Base-by-base conservation (phyloP, 2,888 invertebrate species). In the Perizoma flavofasciatum region DNA sequence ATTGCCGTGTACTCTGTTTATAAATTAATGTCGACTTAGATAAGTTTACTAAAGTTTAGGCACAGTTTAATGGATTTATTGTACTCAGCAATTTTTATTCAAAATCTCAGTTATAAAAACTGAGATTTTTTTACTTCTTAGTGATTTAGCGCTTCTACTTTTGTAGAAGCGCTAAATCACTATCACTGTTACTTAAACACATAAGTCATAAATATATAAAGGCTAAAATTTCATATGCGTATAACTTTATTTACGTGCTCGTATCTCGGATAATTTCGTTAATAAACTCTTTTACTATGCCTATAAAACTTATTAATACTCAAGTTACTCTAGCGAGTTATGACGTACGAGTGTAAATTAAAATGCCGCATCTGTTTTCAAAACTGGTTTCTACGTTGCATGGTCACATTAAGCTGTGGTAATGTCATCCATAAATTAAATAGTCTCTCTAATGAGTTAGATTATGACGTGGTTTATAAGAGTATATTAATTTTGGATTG, bases 361-460 rank as follows among this genome's bases (percentile, higher is more conserved):
- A 55, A 45, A 60, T 69, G 34, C 68, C 76, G 54, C 66, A 69
- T 77, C 73, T 52, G 61, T 0, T 7, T 4, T 40, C 22, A 47
- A 41, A 49, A 56, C 37, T 35, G 4, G 59, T 52, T 57, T 65
- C 40, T 0, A 6, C 45, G 43, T 40, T 74, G 55, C 65, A 55
- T 46, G 59, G 37, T 11, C 60, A 65, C 74, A 75, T 75, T 73
- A 77, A 79, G 79, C 75, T 79, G 79, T 80, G 81, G 64, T 71
- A 62, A 55, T 75, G 74, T 77, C 73, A 66, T 61, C 73, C 75
- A 85, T 85, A 88, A 86, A 88, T 89, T 86, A 83, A 82, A 82
- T 77, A 70, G 67, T 52, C 63, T 51, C 63, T 73, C 82, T 88
- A 88, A 89, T 89, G 89, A 89, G 83, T 81, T 72, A 72, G 80